phyloP scores from a whole-genome alignment of 2,797 vertebrate species.

The Cirrhinus molitorella region DNA sequence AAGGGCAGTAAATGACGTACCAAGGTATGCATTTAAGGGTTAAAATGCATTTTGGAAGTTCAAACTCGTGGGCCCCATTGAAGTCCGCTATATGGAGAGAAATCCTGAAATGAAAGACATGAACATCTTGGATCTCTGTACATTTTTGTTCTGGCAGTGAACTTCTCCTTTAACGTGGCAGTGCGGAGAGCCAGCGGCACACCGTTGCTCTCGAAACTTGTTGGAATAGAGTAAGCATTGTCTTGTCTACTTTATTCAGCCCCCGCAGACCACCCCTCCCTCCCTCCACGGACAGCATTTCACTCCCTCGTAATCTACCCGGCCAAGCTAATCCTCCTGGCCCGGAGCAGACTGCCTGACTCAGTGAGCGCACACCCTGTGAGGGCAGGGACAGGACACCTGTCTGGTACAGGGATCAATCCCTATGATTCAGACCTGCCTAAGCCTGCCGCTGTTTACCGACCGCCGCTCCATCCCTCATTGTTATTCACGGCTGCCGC shows the following conservation, averaged over 20 bases:
- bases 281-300: constrained; percentile 15
- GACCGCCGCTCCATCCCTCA: constrained; percentile 21
- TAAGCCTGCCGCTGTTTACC: constrained; percentile 56
- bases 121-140: too few relatives aligned
- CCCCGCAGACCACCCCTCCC: not conserved
- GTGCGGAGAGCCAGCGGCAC: not conserved
- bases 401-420: constrained; percentile 67
- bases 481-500: constrained; percentile 5
- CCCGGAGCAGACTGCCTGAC: constrained; percentile 44
- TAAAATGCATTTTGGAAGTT: too few relatives aligned
- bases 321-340: constrained; percentile 57
- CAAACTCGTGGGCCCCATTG: too few relatives aligned
- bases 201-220: not conserved
- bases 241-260: not conserved
- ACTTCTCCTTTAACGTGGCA: not conserved
- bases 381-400: constrained; percentile 58
- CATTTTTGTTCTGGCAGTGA: too few relatives aligned
- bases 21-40: too few relatives aligned
- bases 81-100: too few relatives aligned
- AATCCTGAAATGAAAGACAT: too few relatives aligned
- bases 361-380: constrained; percentile 50
- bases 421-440: constrained; percentile 59
- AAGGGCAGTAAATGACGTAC: too few relatives aligned
- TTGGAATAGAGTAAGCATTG: constrained; percentile 11
- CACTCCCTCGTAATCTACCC: constrained; percentile 50